Conservation (phyloP, 2,888 invertebrate genomes). For the Stenichneumon culpator region DNA sequence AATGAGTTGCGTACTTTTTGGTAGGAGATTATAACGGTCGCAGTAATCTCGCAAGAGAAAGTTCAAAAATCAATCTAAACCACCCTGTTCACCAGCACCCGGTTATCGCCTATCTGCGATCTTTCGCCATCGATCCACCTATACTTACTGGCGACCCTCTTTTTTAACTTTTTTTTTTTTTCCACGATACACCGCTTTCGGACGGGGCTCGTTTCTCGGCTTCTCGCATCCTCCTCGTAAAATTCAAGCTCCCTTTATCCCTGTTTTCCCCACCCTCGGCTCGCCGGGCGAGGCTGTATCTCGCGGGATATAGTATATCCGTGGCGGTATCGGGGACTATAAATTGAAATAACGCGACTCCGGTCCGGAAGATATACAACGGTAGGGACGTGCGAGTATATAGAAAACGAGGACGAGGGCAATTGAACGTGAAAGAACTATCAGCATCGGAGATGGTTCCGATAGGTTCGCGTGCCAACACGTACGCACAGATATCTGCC, state of each 20-base stretch:
- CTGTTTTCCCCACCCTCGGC: neutral
- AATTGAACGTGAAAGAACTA: conserved; percentile 53
- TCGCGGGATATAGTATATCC: conserved; percentile 5
- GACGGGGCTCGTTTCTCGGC: conserved; percentile 34
- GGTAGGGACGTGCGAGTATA: neutral
- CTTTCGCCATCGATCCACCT: conserved; percentile 22
- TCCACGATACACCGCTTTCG: conserved; percentile 22
- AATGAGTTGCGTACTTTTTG: neutral
- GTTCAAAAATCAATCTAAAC: neutral
- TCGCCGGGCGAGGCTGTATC: conserved; percentile 14
- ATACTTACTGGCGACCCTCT: neutral
- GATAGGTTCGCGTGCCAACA: neutral
- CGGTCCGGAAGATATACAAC: conserved; percentile 22
- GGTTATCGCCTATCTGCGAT: conserved; percentile 22
- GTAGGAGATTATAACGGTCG: neutral
- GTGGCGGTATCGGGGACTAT: conserved; percentile 44
- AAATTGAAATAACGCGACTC: conserved; percentile 37
- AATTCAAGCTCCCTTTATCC: conserved; percentile 28
- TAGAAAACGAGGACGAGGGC: conserved; percentile 16
- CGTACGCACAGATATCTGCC: neutral
- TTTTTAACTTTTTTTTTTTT: neutral
- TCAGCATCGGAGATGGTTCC: conserved; percentile 33
- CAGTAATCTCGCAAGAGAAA: neutral
- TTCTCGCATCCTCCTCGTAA: conserved; percentile 47
- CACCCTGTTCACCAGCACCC: neutral